A percentile compares a stretch with the other conserved stretches of the same genome.
Conservation (phyloP, 1,140 invertebrate species). For the Drosophila teissieri region DNA sequence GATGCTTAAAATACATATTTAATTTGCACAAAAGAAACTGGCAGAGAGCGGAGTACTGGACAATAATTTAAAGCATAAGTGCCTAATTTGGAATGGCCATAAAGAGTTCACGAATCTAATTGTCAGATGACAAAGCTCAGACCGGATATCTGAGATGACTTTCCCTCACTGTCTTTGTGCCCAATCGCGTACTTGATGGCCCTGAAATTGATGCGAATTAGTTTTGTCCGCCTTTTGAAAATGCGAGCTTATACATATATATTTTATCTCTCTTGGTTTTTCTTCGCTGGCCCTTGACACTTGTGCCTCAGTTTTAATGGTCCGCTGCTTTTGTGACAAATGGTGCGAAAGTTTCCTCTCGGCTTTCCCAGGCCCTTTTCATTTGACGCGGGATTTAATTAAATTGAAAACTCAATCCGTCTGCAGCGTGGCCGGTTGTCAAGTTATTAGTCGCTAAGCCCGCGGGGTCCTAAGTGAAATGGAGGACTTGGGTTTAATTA, state of each 20-base stretch:
- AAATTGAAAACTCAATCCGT: constrained; percentile 56
- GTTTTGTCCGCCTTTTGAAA: constrained; percentile 18
- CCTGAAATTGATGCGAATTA: constrained; percentile 64
- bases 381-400: constrained; percentile 47
- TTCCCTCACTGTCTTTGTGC: constrained; percentile 24
- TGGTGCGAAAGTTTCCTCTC: constrained; percentile 30
- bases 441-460: constrained; percentile 58
- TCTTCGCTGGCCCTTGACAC: constrained; percentile 11
- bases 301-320: constrained; percentile 41
- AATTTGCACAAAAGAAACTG: neutral
- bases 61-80: neutral
- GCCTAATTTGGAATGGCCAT: neutral
- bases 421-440: constrained; percentile 38
- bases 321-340: constrained; percentile 56
- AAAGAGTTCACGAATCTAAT: constrained; percentile 23
- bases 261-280: constrained; percentile 7
- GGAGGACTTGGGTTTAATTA: constrained; percentile 17
- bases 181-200: constrained; percentile 59
- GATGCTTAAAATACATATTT: no score
- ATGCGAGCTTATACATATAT: constrained; percentile 4
- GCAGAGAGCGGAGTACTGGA: no score
- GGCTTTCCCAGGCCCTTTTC: constrained; percentile 13
- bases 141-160: constrained; percentile 29
- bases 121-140: constrained; percentile 6
- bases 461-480: neutral